Conservation (phyloP, 92 coral and sea anemone genomes). For the Porites lobata region DNA sequence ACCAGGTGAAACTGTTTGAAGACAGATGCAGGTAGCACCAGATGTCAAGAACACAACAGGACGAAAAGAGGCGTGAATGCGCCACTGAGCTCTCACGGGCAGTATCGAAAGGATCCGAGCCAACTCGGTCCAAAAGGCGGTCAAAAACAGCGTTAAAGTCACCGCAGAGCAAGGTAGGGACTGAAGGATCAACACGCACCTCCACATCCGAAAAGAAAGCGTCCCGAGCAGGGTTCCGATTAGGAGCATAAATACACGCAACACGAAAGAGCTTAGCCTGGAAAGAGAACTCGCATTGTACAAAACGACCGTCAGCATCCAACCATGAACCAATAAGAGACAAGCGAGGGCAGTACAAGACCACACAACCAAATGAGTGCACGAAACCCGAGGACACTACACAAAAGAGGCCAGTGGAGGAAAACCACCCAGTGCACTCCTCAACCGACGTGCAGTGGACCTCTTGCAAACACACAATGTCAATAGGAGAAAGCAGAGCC, state of each 20-base stretch:
- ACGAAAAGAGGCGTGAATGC: too few relatives aligned
- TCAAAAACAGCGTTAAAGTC: conserved; percentile 50
- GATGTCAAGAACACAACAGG: background rate
- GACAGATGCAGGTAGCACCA: conserved; percentile 50
- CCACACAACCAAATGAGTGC: conserved; percentile 37
- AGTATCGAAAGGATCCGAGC: too few relatives aligned
- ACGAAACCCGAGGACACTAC: conserved; percentile 29
- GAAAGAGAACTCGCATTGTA: conserved; percentile 15
- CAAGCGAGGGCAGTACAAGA: conserved; percentile 25
- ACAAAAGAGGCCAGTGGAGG: background rate
- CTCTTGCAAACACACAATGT: conserved; percentile 51
- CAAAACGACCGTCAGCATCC: conserved; percentile 39
- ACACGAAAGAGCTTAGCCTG: background rate
- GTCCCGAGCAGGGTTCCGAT: conserved; percentile 49
- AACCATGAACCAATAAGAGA: background rate
- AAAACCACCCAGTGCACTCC: conserved; percentile 10
- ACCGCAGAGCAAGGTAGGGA: conserved; percentile 18
- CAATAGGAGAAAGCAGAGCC: background rate
- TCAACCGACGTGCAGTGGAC: background rate
- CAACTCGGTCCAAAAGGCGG: too few relatives aligned
- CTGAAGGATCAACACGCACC: background rate
- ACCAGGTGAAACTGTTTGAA: conserved; percentile 24
- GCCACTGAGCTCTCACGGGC: too few relatives aligned
- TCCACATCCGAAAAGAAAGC: background rate
- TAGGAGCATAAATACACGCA: conserved; percentile 43